phyloP scores from a whole-genome alignment of 2,888 invertebrate genomes.

The Drosophila tripunctata region DNA sequence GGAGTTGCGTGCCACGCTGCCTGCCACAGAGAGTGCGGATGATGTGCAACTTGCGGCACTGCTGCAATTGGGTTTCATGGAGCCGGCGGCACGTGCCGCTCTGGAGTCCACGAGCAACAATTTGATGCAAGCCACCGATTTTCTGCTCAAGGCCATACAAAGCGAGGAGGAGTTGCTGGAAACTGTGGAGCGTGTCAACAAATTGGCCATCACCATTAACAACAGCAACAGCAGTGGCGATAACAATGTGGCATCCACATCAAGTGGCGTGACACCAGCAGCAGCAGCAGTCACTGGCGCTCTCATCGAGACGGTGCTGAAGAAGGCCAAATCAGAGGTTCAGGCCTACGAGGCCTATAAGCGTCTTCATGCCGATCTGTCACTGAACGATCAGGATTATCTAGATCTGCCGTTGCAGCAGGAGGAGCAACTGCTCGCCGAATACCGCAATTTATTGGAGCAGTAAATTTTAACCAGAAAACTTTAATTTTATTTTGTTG shows the following conservation, averaged over 20 bases:
- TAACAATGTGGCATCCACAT: constrained; percentile 50
- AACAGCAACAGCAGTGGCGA: too few species aligned
- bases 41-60: constrained; percentile 63
- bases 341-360: constrained; percentile 85
- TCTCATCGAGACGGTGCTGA: constrained; percentile 60
- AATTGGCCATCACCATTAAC: constrained; percentile 79
- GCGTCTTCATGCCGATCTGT: constrained; percentile 86
- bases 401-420: constrained; percentile 89
- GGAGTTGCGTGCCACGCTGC: constrained; percentile 61
- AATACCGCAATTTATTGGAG: constrained; percentile 87
- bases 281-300: constrained; percentile 20
- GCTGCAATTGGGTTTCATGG: constrained; percentile 87
- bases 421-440: constrained; percentile 88
- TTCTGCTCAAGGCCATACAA: constrained; percentile 84
- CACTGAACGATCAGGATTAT: constrained; percentile 88
- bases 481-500: background rate
- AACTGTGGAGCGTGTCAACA: constrained; percentile 80
- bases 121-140: constrained; percentile 86
- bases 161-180: constrained; percentile 72
- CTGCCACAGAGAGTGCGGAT: constrained; percentile 49
- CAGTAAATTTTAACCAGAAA: constrained; percentile 61
- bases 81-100: constrained; percentile 85
- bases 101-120: constrained; percentile 86
- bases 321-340: constrained; percentile 72
- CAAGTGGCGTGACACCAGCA: constrained; percentile 28